Conservation (phyloP, 2,113 vertebrate genomes). For the Oryzias celebensis region DNA sequence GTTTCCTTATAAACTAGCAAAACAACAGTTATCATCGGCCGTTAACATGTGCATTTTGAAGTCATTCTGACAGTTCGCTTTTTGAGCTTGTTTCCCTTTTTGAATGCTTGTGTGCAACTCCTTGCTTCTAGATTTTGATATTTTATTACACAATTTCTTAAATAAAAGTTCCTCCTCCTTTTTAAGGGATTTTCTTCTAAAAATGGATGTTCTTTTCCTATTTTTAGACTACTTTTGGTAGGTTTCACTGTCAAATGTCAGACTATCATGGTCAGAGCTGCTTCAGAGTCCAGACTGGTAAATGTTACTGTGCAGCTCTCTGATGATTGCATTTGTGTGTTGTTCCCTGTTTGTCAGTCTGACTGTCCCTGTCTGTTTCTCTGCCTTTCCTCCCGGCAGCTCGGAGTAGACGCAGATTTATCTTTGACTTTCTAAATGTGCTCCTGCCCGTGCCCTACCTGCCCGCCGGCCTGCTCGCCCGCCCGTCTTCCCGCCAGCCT, state of each 20-base stretch:
- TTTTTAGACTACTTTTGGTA: too few relatives aligned
- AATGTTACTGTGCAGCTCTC: not conserved
- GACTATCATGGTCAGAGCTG: not conserved
- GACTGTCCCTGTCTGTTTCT: slow-evolving; percentile 9
- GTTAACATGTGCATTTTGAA: too few relatives aligned
- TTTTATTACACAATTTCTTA: too few relatives aligned
- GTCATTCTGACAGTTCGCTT: too few relatives aligned
- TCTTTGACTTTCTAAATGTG: slow-evolving; percentile 59
- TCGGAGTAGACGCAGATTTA: slow-evolving; percentile 60
- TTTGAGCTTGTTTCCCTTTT: too few relatives aligned
- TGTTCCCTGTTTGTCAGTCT: slow-evolving; percentile 19
- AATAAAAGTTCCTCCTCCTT: too few relatives aligned
- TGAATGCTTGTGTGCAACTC: too few relatives aligned
- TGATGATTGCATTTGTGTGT: slow-evolving; percentile 1
- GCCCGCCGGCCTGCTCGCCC: slow-evolving; percentile 48
- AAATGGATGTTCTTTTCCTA: too few relatives aligned
- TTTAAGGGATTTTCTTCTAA: too few relatives aligned
- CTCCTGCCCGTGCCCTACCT: slow-evolving; percentile 50
- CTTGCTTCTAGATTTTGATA: too few relatives aligned
- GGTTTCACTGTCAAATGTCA: not conserved
- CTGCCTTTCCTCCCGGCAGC: slow-evolving; percentile 39
- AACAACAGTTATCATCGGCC: too few relatives aligned
- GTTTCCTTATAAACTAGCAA: too few relatives aligned
- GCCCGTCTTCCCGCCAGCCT: slow-evolving; percentile 46
- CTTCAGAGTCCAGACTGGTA: not conserved